Conservation (phyloP, 2,797 vertebrate species). For the Euthynnus affinis region DNA sequence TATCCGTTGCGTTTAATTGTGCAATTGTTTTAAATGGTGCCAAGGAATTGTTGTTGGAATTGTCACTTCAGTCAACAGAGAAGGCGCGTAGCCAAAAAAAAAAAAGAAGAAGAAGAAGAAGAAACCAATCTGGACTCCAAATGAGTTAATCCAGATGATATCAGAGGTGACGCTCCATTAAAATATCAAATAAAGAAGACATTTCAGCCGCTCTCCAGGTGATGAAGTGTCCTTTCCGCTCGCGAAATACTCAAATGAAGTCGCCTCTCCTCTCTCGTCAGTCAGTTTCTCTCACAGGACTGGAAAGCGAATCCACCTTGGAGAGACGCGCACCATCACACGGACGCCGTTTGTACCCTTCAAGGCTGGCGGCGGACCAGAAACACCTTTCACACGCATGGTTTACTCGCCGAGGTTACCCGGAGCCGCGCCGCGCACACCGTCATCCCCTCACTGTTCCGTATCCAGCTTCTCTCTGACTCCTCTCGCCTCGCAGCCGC, state of each 20-base stretch:
- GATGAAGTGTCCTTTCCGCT: slow-evolving; percentile 20
- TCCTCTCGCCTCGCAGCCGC: slow-evolving; percentile 29
- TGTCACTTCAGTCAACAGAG: slow-evolving; percentile 7
- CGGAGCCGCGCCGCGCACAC: neutral
- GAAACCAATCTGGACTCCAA: neutral
- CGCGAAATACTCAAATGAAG: slow-evolving; percentile 19
- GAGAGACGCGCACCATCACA: slow-evolving; percentile 41
- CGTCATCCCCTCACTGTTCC: slow-evolving; percentile 17
- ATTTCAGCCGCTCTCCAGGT: slow-evolving; percentile 33
- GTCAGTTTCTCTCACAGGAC: slow-evolving; percentile 36
- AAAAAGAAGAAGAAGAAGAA: no score
- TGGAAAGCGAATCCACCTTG: slow-evolving; percentile 41
- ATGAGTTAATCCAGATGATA: neutral
- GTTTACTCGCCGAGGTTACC: slow-evolving; percentile 16
- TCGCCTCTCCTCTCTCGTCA: no score
- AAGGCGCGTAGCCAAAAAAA: neutral
- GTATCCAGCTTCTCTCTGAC: slow-evolving; percentile 37
- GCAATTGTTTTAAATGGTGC: neutral
- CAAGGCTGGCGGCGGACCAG: neutral
- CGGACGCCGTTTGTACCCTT: neutral
- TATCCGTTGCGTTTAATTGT: neutral
- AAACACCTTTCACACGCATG: slow-evolving; percentile 17
- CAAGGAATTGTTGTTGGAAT: slow-evolving; percentile 9
- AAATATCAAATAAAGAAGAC: neutral
- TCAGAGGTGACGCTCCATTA: neutral